Evolutionary conservation across 2,888 invertebrate genomes (phyloP).

Genomic region (Apamea sordens): DNA sequence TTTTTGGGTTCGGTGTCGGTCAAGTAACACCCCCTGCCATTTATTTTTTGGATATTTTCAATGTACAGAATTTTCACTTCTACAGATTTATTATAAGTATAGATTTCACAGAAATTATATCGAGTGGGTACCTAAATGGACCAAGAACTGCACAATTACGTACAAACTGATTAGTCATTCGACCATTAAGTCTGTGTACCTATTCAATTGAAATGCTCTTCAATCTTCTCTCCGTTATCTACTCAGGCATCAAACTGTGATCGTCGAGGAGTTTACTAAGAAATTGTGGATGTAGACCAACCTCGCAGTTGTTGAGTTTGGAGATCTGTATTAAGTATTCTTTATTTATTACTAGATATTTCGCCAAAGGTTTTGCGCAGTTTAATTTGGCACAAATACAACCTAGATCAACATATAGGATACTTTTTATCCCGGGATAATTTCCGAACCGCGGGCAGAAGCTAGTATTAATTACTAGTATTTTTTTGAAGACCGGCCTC

Average conservation of each 20-base stretch:
- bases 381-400: too few species aligned
- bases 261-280: conserved; percentile 31
- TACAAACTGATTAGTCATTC: conserved; percentile 55
- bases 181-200: conserved; percentile 42
- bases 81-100: too few species aligned
- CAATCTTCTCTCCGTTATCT: conserved; percentile 38
- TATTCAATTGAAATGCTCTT: conserved; percentile 38
- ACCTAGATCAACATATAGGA: too few species aligned
- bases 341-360: background rate
- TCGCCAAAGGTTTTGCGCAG: background rate
- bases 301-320: background rate
- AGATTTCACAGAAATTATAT: conserved; percentile 17
- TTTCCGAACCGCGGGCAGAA: too few species aligned
- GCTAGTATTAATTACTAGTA: too few species aligned
- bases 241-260: conserved; percentile 40
- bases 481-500: too few species aligned
- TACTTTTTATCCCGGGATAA: too few species aligned
- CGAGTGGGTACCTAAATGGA: background rate
- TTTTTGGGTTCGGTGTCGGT: too few species aligned
- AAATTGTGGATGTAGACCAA: conserved; percentile 13
- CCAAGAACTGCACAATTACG: conserved; percentile 20
- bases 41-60: too few species aligned
- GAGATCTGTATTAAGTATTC: background rate
- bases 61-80: too few species aligned
- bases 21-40: too few species aligned